Evolutionary conservation across 1,140 invertebrate species (phyloP).

Genomic region (Papilio aristodemus): DNA sequence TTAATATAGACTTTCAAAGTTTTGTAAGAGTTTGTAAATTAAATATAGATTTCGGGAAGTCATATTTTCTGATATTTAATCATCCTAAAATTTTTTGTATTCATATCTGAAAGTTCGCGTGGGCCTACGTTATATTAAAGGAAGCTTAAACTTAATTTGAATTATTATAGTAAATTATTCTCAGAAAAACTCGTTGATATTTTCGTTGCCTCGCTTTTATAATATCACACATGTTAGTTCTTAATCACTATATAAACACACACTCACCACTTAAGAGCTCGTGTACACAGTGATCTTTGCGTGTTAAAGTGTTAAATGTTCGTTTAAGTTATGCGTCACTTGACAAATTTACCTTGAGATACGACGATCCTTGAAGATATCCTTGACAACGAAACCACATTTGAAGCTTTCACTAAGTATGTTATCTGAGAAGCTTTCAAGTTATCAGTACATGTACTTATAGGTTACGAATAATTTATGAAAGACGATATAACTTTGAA

Average conservation of each 20-base stretch:
- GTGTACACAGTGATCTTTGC: background rate
- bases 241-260: background rate
- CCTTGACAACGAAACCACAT: conserved; percentile 4
- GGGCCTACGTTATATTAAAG: background rate
- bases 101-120: no score
- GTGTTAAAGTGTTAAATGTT: background rate
- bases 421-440: background rate
- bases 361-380: background rate
- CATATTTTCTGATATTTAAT: background rate
- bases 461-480: no score
- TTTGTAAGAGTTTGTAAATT: background rate
- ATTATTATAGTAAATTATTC: no score
- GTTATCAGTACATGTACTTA: background rate
- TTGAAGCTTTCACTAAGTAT: background rate
- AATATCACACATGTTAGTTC: background rate
- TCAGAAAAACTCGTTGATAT: no score
- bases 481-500: no score
- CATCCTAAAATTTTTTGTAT: background rate
- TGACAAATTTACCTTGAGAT: background rate
- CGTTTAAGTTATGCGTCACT: background rate
- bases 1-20: background rate
- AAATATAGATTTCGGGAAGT: background rate
- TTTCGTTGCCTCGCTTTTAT: background rate
- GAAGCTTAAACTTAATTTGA: no score
- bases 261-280: background rate